These are phyloP conservation scores for Colaptes auratus DNA, from an alignment of 2,113 vertebrate species.

Conservation along the genomic window DNA sequence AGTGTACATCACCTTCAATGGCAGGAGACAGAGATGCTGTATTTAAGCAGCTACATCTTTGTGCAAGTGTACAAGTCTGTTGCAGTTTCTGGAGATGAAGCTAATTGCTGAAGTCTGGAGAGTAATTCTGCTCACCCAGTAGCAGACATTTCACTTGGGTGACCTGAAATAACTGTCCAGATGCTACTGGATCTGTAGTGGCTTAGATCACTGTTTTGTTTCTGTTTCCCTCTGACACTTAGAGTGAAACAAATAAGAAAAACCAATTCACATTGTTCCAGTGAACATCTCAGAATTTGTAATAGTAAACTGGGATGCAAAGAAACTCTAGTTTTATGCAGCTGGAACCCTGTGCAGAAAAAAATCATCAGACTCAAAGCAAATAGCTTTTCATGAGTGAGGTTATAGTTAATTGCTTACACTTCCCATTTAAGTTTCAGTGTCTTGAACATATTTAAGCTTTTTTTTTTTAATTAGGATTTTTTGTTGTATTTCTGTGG, in stretches of 20 bases:
- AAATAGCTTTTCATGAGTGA: background rate
- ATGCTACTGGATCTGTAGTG: background rate
- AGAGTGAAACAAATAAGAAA: background rate
- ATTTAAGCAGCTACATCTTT: background rate
- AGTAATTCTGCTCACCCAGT: background rate
- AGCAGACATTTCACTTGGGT: fast-evolving
- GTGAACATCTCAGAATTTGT: background rate
- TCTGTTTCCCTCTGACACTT: background rate
- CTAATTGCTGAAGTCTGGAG: background rate
- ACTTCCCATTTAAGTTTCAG: background rate
- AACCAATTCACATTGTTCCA: background rate
- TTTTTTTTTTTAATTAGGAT: background rate
- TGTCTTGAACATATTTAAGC: background rate
- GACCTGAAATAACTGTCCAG: background rate
- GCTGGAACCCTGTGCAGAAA: background rate
- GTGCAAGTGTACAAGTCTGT: background rate
- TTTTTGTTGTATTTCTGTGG: background rate
- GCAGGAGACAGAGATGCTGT: background rate
- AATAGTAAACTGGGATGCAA: background rate
- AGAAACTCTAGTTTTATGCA: background rate
- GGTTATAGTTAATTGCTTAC: background rate
- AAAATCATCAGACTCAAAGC: background rate
- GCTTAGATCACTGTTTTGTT: background rate
- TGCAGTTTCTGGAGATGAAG: background rate
- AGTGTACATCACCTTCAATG: background rate